Evolutionary conservation across 2,797 vertebrate species (phyloP).

Genomic region (Sebastes itinus): DNA sequence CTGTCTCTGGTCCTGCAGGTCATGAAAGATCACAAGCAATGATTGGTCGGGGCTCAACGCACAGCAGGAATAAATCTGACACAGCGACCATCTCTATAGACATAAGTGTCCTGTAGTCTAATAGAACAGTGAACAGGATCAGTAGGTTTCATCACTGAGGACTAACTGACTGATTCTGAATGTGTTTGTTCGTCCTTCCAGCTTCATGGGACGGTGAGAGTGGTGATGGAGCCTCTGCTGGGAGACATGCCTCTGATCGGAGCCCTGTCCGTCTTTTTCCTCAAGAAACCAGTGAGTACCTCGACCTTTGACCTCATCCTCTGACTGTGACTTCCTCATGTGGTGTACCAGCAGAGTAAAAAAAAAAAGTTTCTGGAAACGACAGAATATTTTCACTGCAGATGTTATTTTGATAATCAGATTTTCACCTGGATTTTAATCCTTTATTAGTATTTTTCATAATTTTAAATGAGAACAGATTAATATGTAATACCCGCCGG

Average conservation of each 20-base stretch:
- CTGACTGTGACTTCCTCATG: too few relatives aligned
- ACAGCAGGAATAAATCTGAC: not conserved
- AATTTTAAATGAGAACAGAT: too few relatives aligned
- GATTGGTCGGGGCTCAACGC: not conserved
- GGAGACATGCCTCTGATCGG: constrained; percentile 96
- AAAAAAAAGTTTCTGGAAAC: not conserved
- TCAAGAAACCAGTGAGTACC: constrained; percentile 93
- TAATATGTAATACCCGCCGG: too few relatives aligned
- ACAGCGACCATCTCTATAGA: not conserved
- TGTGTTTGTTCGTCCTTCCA: constrained; percentile 54
- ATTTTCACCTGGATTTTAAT: too few relatives aligned
- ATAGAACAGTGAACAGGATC: not conserved
- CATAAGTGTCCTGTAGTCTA: not conserved
- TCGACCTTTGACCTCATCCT: not conserved
- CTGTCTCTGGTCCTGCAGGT: too few relatives aligned
- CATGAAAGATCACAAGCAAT: not conserved
- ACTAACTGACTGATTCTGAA: not conserved
- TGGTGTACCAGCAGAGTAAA: not conserved
- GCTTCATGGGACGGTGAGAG: constrained; percentile 93
- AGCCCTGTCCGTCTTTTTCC: constrained; percentile 93
- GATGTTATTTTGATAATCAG: too few relatives aligned
- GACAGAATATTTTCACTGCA: not conserved
- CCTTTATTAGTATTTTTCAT: too few relatives aligned
- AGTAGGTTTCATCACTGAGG: not conserved
- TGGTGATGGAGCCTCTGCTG: constrained; percentile 95